These are phyloP conservation scores for Fissipunctia ypsillon DNA, from an alignment of 2,888 invertebrate species.

Conservation along the genomic window DNA sequence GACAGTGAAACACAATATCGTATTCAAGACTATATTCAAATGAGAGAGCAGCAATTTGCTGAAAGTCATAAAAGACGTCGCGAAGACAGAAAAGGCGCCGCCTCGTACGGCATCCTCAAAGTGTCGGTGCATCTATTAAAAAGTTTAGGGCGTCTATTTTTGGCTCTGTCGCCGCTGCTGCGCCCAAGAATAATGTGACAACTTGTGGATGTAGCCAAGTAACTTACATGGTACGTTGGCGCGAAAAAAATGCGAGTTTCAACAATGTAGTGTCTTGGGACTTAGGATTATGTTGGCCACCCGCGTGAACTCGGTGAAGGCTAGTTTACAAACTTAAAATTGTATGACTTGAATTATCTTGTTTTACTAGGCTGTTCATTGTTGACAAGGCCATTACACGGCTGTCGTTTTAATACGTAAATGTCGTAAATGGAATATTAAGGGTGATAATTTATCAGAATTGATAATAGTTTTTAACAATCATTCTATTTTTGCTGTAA, in stretches of 20 bases:
- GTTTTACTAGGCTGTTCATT: slow-evolving; percentile 9
- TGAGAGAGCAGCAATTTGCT: slow-evolving; percentile 85
- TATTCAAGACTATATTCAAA: slow-evolving; percentile 77
- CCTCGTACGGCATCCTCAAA: slow-evolving; percentile 71
- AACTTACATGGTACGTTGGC: slow-evolving; percentile 66
- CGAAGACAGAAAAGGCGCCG: slow-evolving; percentile 82
- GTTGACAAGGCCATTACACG: neutral
- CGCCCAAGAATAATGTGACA: slow-evolving; percentile 81
- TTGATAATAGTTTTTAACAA: neutral
- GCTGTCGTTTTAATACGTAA: neutral
- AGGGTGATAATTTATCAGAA: neutral
- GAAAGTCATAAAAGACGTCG: slow-evolving; percentile 86
- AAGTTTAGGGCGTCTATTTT: slow-evolving; percentile 88
- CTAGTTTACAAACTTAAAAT: slow-evolving; percentile 20
- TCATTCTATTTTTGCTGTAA: neutral
- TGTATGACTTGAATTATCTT: slow-evolving; percentile 26
- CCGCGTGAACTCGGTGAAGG: neutral
- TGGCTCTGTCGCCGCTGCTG: slow-evolving; percentile 77
- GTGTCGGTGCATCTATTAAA: slow-evolving; percentile 83
- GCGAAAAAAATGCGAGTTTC: slow-evolving; percentile 66
- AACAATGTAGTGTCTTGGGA: slow-evolving; percentile 42
- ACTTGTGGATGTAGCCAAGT: slow-evolving; percentile 76
- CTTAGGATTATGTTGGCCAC: slow-evolving; percentile 23
- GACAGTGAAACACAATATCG: slow-evolving; percentile 61
- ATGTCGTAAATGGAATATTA: too few relatives aligned